Percentiles rank a stretch among this genome's conserved stretches.
phyloP scores from a whole-genome alignment of 2,113 vertebrate species.

The Uropsilus gracilis region DNA sequence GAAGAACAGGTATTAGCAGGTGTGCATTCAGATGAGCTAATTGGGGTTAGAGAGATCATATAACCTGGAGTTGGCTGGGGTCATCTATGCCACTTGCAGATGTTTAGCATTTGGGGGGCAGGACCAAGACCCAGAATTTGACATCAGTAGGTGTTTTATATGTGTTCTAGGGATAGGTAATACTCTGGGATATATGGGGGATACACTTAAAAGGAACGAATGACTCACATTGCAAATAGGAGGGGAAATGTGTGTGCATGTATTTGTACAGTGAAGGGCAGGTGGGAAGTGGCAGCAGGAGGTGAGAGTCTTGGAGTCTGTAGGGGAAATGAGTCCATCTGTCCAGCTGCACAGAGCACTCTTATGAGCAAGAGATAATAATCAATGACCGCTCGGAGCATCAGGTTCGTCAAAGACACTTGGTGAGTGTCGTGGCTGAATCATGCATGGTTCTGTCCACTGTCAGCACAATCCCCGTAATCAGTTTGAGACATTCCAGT shows the following conservation, averaged over 20 bases:
- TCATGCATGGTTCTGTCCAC: not conserved
- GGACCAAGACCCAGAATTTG: not conserved
- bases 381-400: not conserved
- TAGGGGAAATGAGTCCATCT: not conserved
- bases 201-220: not conserved
- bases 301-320: not conserved
- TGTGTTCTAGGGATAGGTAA: not conserved
- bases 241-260: fast-evolving
- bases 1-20: not conserved
- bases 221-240: not conserved
- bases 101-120: not conserved
- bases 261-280: fast-evolving
- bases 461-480: not conserved
- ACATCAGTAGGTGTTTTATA: not conserved
- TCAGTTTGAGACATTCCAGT: not conserved
- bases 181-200: too few species aligned
- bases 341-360: not conserved
- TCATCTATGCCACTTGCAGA: not conserved
- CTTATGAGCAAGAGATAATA: not conserved
- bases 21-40: not conserved
- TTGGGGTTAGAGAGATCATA: not conserved
- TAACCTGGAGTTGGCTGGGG: not conserved
- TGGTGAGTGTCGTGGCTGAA: not conserved
- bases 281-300: slow-evolving; percentile 32
- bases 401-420: not conserved